These are phyloP conservation scores for Okapia johnstoni DNA, from an alignment of 2,113 vertebrate genomes.

Conservation along the genomic window DNA sequence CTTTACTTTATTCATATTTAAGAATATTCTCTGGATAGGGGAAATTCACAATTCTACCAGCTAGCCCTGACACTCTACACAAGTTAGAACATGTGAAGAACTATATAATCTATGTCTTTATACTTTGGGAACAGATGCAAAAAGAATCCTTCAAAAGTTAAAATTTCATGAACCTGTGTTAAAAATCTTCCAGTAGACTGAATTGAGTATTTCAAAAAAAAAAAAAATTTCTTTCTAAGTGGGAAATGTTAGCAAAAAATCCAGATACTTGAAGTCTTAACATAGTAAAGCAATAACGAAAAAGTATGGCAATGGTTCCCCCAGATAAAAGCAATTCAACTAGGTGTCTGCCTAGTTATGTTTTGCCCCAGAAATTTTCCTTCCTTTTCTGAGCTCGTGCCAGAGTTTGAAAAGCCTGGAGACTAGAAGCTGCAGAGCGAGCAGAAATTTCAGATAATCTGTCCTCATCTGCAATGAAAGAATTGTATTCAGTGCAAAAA, in stretches of 20 bases:
- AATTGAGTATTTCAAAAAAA: slow-evolving; percentile 36
- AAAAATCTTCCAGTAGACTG: slow-evolving; percentile 26
- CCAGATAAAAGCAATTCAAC: background rate
- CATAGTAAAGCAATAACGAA: background rate
- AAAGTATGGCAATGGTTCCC: slow-evolving; percentile 27
- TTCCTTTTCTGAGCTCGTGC: slow-evolving; percentile 87
- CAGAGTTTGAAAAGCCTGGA: slow-evolving; percentile 85
- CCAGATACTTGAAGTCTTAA: slow-evolving; percentile 18
- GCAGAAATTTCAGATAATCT: slow-evolving; percentile 89
- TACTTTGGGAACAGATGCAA: background rate
- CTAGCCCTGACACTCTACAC: background rate
- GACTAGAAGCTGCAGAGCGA: slow-evolving; percentile 86
- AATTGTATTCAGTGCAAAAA: slow-evolving; percentile 4
- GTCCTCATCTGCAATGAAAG: slow-evolving; percentile 80
- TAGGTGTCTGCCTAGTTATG: slow-evolving; percentile 54
- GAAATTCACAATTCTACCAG: background rate
- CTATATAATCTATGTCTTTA: background rate
- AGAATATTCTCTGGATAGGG: background rate
- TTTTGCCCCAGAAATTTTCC: slow-evolving; percentile 87
- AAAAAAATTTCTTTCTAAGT: slow-evolving; percentile 31
- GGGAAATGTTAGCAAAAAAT: background rate
- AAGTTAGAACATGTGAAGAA: slow-evolving; percentile 1
- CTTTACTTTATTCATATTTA: slow-evolving; percentile 1
- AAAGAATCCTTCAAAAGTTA: slow-evolving; percentile 16
- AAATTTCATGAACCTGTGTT: slow-evolving; percentile 7